These are phyloP conservation scores for Crotalus horridus DNA, from an alignment of 2,113 vertebrate species.

Conservation along the genomic window DNA sequence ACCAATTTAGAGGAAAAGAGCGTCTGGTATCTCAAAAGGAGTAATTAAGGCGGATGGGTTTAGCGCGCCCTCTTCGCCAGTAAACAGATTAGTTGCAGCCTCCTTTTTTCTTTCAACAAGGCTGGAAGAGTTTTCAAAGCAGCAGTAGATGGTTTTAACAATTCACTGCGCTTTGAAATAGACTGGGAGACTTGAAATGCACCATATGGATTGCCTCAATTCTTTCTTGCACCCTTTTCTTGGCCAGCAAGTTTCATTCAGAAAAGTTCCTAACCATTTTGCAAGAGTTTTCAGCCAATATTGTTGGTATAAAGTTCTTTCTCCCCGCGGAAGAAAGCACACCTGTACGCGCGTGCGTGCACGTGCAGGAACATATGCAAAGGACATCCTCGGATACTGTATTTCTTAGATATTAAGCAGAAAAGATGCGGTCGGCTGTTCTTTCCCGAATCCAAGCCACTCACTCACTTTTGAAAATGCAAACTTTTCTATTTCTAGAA, in stretches of 20 bases:
- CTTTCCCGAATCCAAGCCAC: accelerated
- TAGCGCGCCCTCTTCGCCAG: constrained; percentile 3
- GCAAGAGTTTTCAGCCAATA: constrained; percentile 25
- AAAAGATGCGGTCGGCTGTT: not conserved
- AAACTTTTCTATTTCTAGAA: not conserved
- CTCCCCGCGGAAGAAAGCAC: not conserved
- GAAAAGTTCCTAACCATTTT: constrained; percentile 62
- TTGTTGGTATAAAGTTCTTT: constrained; percentile 1
- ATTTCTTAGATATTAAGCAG: not conserved
- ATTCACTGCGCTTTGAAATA: not conserved
- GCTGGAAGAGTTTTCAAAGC: not conserved
- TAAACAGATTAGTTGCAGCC: not conserved
- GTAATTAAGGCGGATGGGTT: not conserved
- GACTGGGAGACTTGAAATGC: not conserved
- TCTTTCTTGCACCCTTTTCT: not conserved
- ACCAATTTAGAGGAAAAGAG: not conserved
- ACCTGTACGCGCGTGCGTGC: not conserved
- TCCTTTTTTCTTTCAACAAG: not conserved
- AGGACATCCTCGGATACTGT: not conserved
- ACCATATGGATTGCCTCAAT: not conserved
- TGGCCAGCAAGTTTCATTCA: constrained; percentile 42
- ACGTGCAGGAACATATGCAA: not conserved
- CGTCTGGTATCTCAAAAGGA: not conserved
- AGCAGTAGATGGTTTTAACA: not conserved
- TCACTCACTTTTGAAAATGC: not conserved